Base-by-base conservation (phyloP, 2,113 vertebrate species). In the Leptodactylus fuscus region DNA sequence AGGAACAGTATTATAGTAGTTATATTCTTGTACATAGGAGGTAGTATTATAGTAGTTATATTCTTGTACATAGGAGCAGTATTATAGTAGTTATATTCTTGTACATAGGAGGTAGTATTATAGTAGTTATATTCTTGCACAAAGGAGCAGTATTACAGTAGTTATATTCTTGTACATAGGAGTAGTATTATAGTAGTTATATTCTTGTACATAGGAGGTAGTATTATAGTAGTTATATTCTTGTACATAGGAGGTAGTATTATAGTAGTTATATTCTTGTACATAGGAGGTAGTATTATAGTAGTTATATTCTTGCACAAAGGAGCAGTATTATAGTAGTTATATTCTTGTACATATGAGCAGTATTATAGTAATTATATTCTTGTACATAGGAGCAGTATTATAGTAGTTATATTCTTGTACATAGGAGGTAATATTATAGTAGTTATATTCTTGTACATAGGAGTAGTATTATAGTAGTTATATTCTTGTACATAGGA, bases 331-430 rank as follows among this genome's bases (percentile, higher is more conserved):
- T 67, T 67, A 67, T 67, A 67, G 62, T 67, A 32, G 62, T 67
- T 67, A 67, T 67, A 67, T 67, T 67, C 62, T 18, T 67, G 29
- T 34, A 67, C 16, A 67, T 67, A 67, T 27, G 62, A 8, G 29
- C 29, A 67, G 62, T 67, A 67, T 34, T 67, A 67, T 67, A 67
- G 62, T 34, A 67, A 29, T 67, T 67, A 67, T 34, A 67, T 67
- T 34, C 62, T 34, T 67, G 62, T 67, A 67, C 16, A 34, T 67
- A 34, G 15, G 62, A 9, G 62, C 62, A 34, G 62, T 67, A 34
- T 67, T 67, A 34, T 67, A 34, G 62, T 67, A 67, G 62, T 67
- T 67, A 67, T 67, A 67, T 67, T 67, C 29, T 34, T 67, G 62
- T 34, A 67, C 10, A 55, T 55, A 55, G 20, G 51, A n/a, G n/a